Evolutionary conservation across 2,113 vertebrate genomes (phyloP).

Genomic region (Garra rufa): DNA sequence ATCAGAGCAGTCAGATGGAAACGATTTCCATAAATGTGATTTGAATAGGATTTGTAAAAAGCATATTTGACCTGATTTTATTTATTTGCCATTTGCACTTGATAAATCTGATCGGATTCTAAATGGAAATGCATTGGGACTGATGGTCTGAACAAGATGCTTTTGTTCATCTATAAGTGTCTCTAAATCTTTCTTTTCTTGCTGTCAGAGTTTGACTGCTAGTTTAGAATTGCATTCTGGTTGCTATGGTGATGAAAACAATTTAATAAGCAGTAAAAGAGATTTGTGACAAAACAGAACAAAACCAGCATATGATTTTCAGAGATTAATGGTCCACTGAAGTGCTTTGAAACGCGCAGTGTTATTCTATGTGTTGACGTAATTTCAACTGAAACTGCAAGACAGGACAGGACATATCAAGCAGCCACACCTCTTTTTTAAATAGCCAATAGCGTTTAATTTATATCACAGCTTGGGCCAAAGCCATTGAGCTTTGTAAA

Average conservation of each 20-base stretch:
- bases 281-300: background rate
- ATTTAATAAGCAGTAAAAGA: background rate
- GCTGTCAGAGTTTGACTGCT: conserved; percentile 10
- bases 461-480: no score
- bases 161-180: background rate
- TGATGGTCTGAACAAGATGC: background rate
- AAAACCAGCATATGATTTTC: conserved; percentile 1
- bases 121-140: background rate
- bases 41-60: background rate
- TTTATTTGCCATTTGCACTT: background rate
- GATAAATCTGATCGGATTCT: background rate
- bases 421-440: no score
- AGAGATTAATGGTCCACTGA: no score
- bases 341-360: no score
- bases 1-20: background rate
- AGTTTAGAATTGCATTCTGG: background rate
- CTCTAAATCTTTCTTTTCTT: background rate
- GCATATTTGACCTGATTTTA: background rate
- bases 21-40: background rate
- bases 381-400: no score
- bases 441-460: no score
- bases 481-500: no score
- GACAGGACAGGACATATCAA: no score
- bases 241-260: background rate
- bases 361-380: no score